Evolutionary conservation across 2,797 vertebrate genomes (phyloP).

Genomic region (Danio kyathit): DNA sequence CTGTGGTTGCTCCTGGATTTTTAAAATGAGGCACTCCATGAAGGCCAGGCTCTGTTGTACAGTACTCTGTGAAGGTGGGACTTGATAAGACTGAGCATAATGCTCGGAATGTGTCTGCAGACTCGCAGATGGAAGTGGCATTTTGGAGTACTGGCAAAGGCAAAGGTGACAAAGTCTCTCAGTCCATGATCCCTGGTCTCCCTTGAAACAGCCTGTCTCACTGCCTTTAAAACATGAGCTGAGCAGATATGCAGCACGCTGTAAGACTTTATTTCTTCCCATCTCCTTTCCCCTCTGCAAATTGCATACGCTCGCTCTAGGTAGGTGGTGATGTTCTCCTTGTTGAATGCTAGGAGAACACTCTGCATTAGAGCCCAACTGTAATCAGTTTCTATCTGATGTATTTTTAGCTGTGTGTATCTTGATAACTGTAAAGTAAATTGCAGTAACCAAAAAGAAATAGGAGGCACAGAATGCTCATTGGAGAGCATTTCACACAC

Average conservation of each 20-base stretch:
- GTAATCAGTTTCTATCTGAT: neutral
- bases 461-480: neutral
- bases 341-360: neutral
- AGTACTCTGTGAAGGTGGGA: neutral
- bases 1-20: too few species aligned
- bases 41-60: neutral
- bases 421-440: neutral
- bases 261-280: too few species aligned
- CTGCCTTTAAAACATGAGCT: too few species aligned
- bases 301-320: too few species aligned
- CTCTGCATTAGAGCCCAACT: neutral
- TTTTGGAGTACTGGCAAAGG: too few species aligned
- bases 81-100: neutral
- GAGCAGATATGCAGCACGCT: too few species aligned
- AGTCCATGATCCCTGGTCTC: too few species aligned
- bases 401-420: neutral
- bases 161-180: too few species aligned
- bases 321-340: too few species aligned
- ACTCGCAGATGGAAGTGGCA: neutral
- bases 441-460: slow-evolving; percentile 42
- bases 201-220: too few species aligned
- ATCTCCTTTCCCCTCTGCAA: too few species aligned
- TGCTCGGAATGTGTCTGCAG: neutral
- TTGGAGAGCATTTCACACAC: neutral
- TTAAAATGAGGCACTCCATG: too few species aligned